phyloP scores from a whole-genome alignment of 1,140 invertebrate genomes.

The Drosophila asahinai region DNA sequence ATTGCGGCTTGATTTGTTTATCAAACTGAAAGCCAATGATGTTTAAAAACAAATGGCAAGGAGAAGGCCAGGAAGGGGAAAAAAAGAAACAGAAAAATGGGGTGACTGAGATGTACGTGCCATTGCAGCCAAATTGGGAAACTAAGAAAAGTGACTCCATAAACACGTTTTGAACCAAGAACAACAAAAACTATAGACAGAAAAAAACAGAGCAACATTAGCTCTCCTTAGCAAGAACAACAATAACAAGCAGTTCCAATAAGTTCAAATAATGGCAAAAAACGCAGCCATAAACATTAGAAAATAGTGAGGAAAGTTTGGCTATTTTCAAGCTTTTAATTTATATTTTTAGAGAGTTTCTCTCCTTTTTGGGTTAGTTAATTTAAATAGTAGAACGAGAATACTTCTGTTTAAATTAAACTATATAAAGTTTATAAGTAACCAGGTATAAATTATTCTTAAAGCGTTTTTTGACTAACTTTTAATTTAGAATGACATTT shows the following conservation, averaged over 20 bases:
- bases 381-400: too few species aligned
- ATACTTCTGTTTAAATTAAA: too few species aligned
- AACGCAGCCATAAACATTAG: not conserved
- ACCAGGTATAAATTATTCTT: too few species aligned
- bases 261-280: constrained; percentile 1
- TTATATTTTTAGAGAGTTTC: not conserved
- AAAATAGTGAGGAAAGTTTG: not conserved
- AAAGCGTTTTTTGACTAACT: too few species aligned
- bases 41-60: not conserved
- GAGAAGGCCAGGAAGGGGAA: not conserved
- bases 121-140: constrained; percentile 45
- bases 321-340: not conserved
- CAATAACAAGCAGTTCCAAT: not conserved
- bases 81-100: not conserved
- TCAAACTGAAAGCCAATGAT: constrained; percentile 44
- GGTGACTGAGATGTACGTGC: constrained; percentile 46
- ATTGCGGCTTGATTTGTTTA: constrained; percentile 66
- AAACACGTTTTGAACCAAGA: constrained; percentile 60
- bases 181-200: constrained; percentile 16
- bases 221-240: not conserved
- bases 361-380: too few species aligned
- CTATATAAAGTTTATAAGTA: too few species aligned
- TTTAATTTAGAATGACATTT: too few species aligned
- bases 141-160: constrained; percentile 60
- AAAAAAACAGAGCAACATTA: not conserved